Evolutionary conservation across 2,113 vertebrate species (phyloP).

Genomic region (Polypterus senegalus): DNA sequence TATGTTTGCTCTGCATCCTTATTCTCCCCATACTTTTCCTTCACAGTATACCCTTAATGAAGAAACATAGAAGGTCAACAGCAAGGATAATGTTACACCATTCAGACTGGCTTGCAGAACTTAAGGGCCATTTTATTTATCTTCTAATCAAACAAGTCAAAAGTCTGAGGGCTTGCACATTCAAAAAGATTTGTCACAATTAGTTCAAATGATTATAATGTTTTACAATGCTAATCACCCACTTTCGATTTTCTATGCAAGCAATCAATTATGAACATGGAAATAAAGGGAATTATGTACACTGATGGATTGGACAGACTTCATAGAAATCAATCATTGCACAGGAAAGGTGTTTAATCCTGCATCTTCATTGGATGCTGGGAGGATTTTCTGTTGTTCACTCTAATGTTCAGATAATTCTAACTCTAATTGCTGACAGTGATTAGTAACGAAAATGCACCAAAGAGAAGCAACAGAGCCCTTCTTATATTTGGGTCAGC

Average conservation of each 20-base stretch:
- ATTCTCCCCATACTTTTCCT: no score
- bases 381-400: conserved; percentile 27
- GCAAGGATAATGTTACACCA: no score
- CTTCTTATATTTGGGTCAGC: conserved; percentile 25
- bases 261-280: conserved; percentile 3
- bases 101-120: no score
- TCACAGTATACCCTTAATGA: no score
- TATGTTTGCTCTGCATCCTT: no score
- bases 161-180: no score
- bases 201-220: background rate
- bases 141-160: no score
- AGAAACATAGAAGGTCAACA: no score
- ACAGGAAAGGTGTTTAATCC: conserved; percentile 30
- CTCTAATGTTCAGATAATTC: conserved; percentile 46
- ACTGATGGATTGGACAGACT: conserved; percentile 38
- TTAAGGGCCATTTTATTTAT: no score
- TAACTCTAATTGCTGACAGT: conserved; percentile 39
- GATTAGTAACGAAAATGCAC: conserved; percentile 42
- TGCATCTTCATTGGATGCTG: conserved; percentile 26
- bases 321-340: conserved; percentile 58
- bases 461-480: conserved; percentile 46
- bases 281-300: conserved; percentile 25
- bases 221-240: conserved; percentile 3
- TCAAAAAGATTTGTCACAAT: no score
- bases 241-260: conserved; percentile 6